A percentile compares a stretch with the other conserved stretches of the same genome.
phyloP scores from a whole-genome alignment of 2,113 vertebrate genomes.

The Zosterops pallidus region DNA sequence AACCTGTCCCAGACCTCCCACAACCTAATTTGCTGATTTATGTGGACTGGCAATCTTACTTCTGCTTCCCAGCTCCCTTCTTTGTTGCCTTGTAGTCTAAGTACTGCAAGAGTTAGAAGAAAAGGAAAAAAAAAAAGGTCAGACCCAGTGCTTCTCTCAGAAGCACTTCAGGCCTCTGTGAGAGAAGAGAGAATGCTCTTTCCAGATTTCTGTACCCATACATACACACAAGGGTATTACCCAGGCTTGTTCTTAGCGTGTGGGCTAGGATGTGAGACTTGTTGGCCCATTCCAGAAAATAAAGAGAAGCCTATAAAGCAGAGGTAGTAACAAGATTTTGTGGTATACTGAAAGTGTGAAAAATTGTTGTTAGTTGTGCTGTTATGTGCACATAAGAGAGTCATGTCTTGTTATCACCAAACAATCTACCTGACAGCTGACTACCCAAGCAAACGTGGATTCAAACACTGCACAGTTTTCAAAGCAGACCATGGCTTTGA shows the following conservation, averaged over 20 bases:
- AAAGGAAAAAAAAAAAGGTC: neutral
- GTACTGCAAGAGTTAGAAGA: neutral
- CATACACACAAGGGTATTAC: neutral
- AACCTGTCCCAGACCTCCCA: neutral
- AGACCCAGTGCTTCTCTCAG: neutral
- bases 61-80: neutral
- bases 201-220: neutral
- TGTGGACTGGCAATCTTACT: neutral
- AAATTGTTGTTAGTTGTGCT: neutral
- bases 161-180: neutral
- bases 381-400: neutral
- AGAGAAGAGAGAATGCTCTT: neutral
- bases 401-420: neutral
- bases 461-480: neutral
- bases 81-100: neutral
- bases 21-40: neutral
- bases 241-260: neutral
- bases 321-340: neutral
- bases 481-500: neutral
- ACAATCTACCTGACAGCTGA: neutral
- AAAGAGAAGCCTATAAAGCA: neutral
- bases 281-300: neutral
- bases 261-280: neutral
- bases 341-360: neutral
- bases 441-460: neutral